phyloP scores from a whole-genome alignment of 2,113 vertebrate genomes.

The Eidolon helvum region DNA sequence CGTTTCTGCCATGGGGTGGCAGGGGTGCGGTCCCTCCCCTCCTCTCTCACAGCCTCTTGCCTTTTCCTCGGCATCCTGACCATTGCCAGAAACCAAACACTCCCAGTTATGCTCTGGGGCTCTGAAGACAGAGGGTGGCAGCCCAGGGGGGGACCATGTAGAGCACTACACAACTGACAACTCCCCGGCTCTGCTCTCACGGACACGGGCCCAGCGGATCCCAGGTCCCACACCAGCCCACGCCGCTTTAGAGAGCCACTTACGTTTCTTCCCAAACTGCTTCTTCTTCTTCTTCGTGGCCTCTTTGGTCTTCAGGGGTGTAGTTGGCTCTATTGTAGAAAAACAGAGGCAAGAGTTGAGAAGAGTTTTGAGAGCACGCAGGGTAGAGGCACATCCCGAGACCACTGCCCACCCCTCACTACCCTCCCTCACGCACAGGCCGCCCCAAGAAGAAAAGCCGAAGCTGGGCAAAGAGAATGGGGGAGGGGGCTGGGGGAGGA shows the following conservation, averaged over 20 bases:
- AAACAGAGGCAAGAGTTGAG: slow-evolving; percentile 73
- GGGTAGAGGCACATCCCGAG: neutral
- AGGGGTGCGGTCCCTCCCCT: too few species aligned
- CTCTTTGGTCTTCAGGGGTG: slow-evolving; percentile 83
- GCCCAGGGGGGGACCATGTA: rapidly evolving
- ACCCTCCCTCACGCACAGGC: neutral
- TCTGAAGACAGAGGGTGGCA: neutral
- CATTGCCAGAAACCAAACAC: neutral
- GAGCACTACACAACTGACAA: rapidly evolving
- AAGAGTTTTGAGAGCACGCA: neutral
- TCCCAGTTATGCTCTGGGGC: neutral
- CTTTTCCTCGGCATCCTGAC: neutral
- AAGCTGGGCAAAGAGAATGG: neutral
- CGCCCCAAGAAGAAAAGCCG: slow-evolving; percentile 15
- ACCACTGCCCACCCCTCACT: neutral
- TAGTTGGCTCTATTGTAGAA: slow-evolving; percentile 82
- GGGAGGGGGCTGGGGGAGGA: neutral
- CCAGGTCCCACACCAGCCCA: neutral
- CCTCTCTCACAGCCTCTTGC: neutral
- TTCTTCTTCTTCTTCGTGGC: slow-evolving; percentile 87
- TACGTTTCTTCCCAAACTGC: slow-evolving; percentile 91
- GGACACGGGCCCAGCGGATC: neutral
- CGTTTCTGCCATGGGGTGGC: neutral
- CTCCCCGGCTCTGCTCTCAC: neutral
- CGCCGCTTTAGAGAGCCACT: slow-evolving; percentile 60